phyloP scores from a whole-genome alignment of 2,113 vertebrate species.

The Cyrtonyx montezumae region DNA sequence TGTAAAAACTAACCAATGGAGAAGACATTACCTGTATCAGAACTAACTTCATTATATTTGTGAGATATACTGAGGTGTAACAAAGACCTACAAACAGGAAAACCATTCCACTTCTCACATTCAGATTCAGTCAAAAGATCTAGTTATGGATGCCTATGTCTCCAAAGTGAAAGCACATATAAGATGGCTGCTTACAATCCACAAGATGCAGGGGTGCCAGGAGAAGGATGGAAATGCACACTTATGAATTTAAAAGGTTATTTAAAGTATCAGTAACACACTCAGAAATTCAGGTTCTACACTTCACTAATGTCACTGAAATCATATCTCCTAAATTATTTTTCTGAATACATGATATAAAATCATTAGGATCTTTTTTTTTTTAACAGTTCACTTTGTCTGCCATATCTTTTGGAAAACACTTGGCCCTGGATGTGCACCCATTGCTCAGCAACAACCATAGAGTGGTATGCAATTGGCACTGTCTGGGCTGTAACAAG shows the following conservation, averaged over 20 bases:
- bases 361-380: background rate
- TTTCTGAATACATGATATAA: background rate
- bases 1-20: accelerated
- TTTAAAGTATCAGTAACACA: background rate
- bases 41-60: background rate
- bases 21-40: background rate
- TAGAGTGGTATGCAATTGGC: too few relatives aligned
- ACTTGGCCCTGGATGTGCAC: background rate
- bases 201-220: background rate
- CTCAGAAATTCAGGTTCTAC: background rate
- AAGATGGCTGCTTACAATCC: background rate
- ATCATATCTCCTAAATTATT: background rate
- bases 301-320: background rate
- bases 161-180: background rate
- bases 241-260: background rate
- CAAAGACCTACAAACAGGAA: background rate
- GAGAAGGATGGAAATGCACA: background rate
- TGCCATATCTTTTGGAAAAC: background rate
- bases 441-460: too few relatives aligned
- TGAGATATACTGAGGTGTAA: background rate
- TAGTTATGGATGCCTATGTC: background rate
- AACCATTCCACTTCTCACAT: background rate
- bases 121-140: background rate
- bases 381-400: background rate
- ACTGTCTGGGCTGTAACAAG: too few relatives aligned